Evolutionary conservation across 1,140 invertebrate genomes (phyloP).

Genomic region (Episyrphus balteatus): DNA sequence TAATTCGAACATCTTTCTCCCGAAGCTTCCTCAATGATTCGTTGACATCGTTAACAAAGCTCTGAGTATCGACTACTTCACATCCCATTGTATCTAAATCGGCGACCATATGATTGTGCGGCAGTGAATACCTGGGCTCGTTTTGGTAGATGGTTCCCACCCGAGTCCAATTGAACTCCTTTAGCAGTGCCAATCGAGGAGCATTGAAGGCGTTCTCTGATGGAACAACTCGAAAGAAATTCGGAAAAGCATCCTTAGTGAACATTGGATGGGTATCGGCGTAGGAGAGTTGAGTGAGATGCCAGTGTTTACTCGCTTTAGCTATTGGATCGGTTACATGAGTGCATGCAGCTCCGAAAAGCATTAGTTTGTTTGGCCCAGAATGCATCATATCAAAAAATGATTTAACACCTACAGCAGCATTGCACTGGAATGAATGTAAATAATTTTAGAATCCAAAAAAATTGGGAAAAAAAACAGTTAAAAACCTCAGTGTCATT

Average conservation of each 20-base stretch:
- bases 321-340: conserved; percentile 95
- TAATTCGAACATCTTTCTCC: conserved; percentile 88
- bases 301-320: conserved; percentile 94
- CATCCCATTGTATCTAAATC: conserved; percentile 73
- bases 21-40: conserved; percentile 75
- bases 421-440: conserved; percentile 73
- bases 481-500: conserved; percentile 83
- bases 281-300: conserved; percentile 92
- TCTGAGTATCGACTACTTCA: conserved; percentile 80
- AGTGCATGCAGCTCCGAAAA: conserved; percentile 94
- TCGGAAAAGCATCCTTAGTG: conserved; percentile 84
- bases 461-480: background rate
- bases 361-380: conserved; percentile 79
- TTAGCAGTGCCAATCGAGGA: conserved; percentile 75
- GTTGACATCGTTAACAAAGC: conserved; percentile 84
- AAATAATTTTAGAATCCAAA: background rate
- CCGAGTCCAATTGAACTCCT: conserved; percentile 92
- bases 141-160: conserved; percentile 97
- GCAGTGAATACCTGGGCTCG: conserved; percentile 84
- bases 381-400: conserved; percentile 98
- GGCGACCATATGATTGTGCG: conserved; percentile 83
- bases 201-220: conserved; percentile 93
- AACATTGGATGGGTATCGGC: conserved; percentile 98
- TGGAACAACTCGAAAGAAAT: conserved; percentile 92
- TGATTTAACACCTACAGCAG: conserved; percentile 93